Evolutionary conservation across 2,888 invertebrate species (phyloP).

Genomic region (Trachelus troglodyta): DNA sequence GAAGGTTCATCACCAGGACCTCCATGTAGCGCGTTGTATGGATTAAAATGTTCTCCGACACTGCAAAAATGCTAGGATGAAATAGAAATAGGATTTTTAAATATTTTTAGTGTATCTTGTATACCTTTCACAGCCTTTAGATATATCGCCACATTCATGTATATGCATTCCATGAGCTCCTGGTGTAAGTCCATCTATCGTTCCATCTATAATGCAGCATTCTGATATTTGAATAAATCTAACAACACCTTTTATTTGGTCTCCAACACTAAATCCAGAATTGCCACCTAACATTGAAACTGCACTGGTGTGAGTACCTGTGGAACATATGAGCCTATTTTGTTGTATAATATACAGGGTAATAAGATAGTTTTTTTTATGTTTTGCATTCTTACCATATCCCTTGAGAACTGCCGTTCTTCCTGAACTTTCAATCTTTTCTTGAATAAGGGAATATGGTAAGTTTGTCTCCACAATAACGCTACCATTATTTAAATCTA

Average conservation of each 20-base stretch:
- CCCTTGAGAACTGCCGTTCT: conserved; percentile 82
- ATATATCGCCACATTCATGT: conserved; percentile 82
- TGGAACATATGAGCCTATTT: conserved; percentile 25
- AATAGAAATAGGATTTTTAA: neutral
- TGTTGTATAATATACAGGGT: conserved; percentile 37
- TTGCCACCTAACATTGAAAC: conserved; percentile 75
- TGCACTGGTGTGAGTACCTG: conserved; percentile 72
- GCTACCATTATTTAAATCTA: conserved; percentile 73
- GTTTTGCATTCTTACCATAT: conserved; percentile 71
- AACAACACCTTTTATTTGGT: conserved; percentile 77
- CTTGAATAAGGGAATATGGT: conserved; percentile 68
- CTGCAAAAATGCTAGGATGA: conserved; percentile 55
- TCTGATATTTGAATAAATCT: conserved; percentile 75
- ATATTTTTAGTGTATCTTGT: neutral
- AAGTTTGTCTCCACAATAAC: conserved; percentile 77
- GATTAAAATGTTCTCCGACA: conserved; percentile 75
- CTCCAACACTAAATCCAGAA: conserved; percentile 65
- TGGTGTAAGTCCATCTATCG: conserved; percentile 80
- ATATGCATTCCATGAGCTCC: conserved; percentile 73
- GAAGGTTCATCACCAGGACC: conserved; percentile 64
- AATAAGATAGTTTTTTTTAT: conserved; percentile 1
- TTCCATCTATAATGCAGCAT: conserved; percentile 84
- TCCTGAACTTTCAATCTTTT: conserved; percentile 71
- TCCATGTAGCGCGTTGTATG: conserved; percentile 68
- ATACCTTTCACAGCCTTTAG: conserved; percentile 72